Conservation (phyloP, 2,113 vertebrate species). For the Bujurquina vittata region DNA sequence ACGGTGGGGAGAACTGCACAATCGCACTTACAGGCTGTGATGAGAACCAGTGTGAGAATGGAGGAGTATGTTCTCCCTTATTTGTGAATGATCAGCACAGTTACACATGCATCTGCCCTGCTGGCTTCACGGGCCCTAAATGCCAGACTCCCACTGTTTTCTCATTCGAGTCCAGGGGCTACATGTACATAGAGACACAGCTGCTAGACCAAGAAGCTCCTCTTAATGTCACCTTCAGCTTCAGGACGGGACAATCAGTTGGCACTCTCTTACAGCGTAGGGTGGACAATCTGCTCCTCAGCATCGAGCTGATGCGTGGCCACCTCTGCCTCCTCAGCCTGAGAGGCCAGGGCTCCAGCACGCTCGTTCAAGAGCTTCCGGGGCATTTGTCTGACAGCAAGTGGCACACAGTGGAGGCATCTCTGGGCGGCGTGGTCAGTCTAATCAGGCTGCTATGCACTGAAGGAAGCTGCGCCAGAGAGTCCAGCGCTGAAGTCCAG, state of each 20-base stretch:
- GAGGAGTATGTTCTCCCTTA: slow-evolving; percentile 84
- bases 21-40: slow-evolving; percentile 85
- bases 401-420: slow-evolving; percentile 88
- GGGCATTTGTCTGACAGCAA: slow-evolving; percentile 80
- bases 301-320: slow-evolving; percentile 82
- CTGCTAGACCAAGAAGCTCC: slow-evolving; percentile 44
- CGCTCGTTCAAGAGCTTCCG: slow-evolving; percentile 76
- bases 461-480: slow-evolving; percentile 70
- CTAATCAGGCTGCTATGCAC: slow-evolving; percentile 82
- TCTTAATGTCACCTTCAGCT: slow-evolving; percentile 83
- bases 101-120: slow-evolving; percentile 83
- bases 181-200: slow-evolving; percentile 77
- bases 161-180: slow-evolving; percentile 85
- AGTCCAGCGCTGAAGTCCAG: slow-evolving; percentile 22
- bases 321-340: slow-evolving; percentile 78
- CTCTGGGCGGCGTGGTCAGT: slow-evolving; percentile 77
- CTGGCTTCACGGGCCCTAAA: slow-evolving; percentile 81
- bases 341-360: slow-evolving; percentile 64
- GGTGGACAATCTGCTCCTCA: slow-evolving; percentile 74
- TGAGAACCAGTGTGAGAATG: slow-evolving; percentile 83
- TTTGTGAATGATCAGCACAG: slow-evolving; percentile 77
- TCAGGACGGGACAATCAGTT: slow-evolving; percentile 81
- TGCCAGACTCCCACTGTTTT: slow-evolving; percentile 86
- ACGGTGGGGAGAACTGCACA: slow-evolving; percentile 87
- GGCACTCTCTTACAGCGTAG: slow-evolving; percentile 81